phyloP scores from a whole-genome alignment of 2,888 invertebrate genomes.

The Agonopterix alstromeriana region DNA sequence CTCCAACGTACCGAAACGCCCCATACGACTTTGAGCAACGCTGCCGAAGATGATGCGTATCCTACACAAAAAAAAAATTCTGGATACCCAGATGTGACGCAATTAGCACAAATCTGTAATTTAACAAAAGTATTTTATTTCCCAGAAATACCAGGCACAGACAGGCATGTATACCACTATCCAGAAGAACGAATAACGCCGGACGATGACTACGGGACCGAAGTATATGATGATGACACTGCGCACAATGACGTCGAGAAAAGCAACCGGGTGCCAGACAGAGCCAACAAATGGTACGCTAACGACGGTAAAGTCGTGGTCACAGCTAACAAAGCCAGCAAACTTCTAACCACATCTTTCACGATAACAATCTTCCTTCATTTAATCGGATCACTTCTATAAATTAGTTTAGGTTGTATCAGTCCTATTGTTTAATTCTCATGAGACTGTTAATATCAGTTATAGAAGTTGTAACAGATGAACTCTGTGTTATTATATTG shows the following conservation, averaged over 20 bases:
- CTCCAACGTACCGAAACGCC: too few species aligned
- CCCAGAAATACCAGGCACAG: conserved; percentile 70
- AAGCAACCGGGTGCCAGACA: conserved; percentile 64
- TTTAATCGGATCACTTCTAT: conserved; percentile 2
- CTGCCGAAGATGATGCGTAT: too few species aligned
- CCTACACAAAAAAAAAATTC: too few species aligned
- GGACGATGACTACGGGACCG: conserved; percentile 63
- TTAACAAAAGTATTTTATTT: neutral
- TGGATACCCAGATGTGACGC: too few species aligned
- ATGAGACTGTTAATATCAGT: conserved; percentile 2
- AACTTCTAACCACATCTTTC: conserved; percentile 17
- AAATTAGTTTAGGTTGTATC: neutral
- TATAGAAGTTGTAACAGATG: too few species aligned
- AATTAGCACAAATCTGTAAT: neutral
- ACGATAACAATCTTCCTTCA: conserved; percentile 32
- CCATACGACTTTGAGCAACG: too few species aligned
- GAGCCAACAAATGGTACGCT: conserved; percentile 71
- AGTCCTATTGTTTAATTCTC: neutral
- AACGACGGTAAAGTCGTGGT: conserved; percentile 56
- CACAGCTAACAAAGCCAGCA: conserved; percentile 31
- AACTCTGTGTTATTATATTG: too few species aligned
- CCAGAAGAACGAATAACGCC: conserved; percentile 53
- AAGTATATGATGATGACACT: conserved; percentile 55
- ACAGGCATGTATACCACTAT: conserved; percentile 61
- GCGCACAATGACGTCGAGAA: conserved; percentile 43